A percentile compares a stretch with the other conserved stretches of the same genome.
Conservation (phyloP, 1,140 invertebrate species). For the Cephus cinctus region DNA sequence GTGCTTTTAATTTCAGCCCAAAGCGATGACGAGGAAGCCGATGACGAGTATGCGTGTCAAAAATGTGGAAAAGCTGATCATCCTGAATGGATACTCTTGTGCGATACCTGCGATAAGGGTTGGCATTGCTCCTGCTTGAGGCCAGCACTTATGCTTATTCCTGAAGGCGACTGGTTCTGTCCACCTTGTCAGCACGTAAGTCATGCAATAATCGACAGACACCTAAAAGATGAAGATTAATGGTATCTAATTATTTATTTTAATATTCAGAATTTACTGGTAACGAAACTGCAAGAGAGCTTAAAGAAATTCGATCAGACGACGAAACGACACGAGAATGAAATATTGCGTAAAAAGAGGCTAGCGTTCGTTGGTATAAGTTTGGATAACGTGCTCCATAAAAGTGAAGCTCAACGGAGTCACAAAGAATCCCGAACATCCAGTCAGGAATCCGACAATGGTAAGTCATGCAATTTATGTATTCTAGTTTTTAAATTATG, state of each 20-base stretch:
- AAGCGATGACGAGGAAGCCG: constrained; percentile 55
- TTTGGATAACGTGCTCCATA: constrained; percentile 71
- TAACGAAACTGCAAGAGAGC: constrained; percentile 67
- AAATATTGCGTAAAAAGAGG: constrained; percentile 70
- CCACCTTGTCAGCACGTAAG: constrained; percentile 88
- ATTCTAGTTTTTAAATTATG: too few species aligned
- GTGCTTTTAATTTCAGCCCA: constrained; percentile 54
- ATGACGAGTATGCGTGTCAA: constrained; percentile 76
- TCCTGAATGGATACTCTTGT: constrained; percentile 94
- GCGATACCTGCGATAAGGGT: constrained; percentile 91
- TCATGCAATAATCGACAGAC: too few species aligned
- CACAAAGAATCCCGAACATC: constrained; percentile 37
- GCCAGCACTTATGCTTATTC: constrained; percentile 88
- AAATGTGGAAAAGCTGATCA: constrained; percentile 88
- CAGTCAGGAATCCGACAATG: constrained; percentile 39
- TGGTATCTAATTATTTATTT: constrained; percentile 12
- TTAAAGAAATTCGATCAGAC: constrained; percentile 63
- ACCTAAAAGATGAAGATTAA: too few species aligned
- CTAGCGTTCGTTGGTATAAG: constrained; percentile 76
- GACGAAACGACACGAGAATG: constrained; percentile 65
- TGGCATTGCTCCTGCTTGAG: constrained; percentile 93
- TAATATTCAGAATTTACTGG: constrained; percentile 64
- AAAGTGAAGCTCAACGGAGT: constrained; percentile 31
- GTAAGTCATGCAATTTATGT: constrained; percentile 24
- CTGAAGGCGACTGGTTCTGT: constrained; percentile 96